Conservation (phyloP, 2,888 invertebrate genomes). For the Clusia tigrina region DNA sequence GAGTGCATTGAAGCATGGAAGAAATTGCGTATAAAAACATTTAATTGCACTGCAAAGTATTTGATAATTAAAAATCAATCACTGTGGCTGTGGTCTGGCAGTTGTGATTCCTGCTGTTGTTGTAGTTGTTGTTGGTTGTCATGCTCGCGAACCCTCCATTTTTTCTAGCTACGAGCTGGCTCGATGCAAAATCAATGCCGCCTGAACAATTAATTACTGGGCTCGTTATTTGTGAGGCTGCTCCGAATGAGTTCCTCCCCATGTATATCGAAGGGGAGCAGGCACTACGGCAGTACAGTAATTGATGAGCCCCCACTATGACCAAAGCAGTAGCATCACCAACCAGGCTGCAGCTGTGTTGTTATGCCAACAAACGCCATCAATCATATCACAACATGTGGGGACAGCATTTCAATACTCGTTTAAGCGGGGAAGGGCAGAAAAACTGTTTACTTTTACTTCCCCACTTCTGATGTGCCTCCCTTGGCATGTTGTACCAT, state of each 20-base stretch:
- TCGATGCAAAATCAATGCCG: constrained; percentile 8
- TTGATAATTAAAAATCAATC: constrained; percentile 11
- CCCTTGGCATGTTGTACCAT: too few relatives aligned
- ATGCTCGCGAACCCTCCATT: neutral
- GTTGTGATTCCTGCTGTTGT: neutral
- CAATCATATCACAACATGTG: constrained; percentile 4
- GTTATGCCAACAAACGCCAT: neutral
- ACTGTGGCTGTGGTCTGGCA: too few relatives aligned
- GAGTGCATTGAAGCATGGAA: neutral
- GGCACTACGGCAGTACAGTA: neutral
- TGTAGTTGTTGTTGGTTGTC: neutral
- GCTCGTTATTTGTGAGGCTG: neutral
- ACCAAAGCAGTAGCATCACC: too few relatives aligned
- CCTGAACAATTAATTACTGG: neutral
- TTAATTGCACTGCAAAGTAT: constrained; percentile 4
- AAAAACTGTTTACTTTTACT: too few relatives aligned
- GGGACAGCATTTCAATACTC: neutral
- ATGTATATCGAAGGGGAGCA: neutral
- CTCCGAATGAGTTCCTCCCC: neutral
- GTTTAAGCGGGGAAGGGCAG: neutral
- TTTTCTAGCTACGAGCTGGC: neutral
- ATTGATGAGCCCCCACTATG: neutral
- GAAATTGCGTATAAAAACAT: neutral
- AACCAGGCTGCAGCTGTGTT: too few relatives aligned
- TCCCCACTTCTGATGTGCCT: too few relatives aligned